Base-by-base conservation (phyloP, 2,888 invertebrate genomes). In the Ditylenchus weischeri region DNA sequence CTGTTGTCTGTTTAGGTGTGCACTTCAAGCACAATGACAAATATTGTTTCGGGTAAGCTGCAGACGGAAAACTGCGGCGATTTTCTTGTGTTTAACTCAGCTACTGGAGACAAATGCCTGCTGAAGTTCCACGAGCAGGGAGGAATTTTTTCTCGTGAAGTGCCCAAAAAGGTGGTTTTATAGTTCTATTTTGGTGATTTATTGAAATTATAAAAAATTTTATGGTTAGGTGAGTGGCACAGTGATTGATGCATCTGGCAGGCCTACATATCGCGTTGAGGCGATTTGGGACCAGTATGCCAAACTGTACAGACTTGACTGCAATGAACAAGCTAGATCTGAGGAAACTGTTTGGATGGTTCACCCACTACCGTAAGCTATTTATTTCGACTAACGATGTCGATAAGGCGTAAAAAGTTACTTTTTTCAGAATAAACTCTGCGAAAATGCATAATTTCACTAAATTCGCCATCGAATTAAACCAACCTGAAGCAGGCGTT, bases 21-120 rank as follows among this genome's bases (percentile, higher is more conserved):
- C 15, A 69, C 69, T 0, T 51, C 60, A 19, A 71, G 66, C 11
- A 68, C 67, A 36, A 71, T 71, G 36, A 62, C 71, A 19, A 71
- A 71, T 49, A 62, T 72, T 10, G 57, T 71, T 29, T 65, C 71
- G 5, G 96, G 96, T 74, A 93, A 92, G 85, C 87, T 98, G 76
- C 96, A 96, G 96, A 93, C 98, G 67, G 96, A 98, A 87, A 93
- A 96, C 85, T 92, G 93, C 84, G 96, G 96, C 59, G 95, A 96
- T 84, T 94, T 94, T 91, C 93, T 94, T 84, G 94, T 98, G 74
- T 87, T 50, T 36, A 94, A 93, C 84, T 89, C 90, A 70, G 89
- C 89, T 58, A 88, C 89, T 65, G 92, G 92, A 63, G 90, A 92
- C 83, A 91, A 91, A 84, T 95, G 95, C 85, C 91, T 93, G 84